phyloP scores from a whole-genome alignment of 1,140 invertebrate genomes.

The Panagrolaimus sp. region DNA sequence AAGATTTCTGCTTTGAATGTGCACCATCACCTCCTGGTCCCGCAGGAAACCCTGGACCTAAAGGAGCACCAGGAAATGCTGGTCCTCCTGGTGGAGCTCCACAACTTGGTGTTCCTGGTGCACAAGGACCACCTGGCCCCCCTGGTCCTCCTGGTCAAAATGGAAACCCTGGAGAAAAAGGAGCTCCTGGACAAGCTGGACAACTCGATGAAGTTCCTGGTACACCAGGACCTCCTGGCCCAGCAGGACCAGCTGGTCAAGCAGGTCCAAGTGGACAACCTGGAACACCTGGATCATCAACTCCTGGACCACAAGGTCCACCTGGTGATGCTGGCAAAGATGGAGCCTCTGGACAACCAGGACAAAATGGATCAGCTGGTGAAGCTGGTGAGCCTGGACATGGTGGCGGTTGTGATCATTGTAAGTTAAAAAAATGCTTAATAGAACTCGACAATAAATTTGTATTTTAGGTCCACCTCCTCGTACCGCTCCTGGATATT shows the following conservation, averaged over 20 bases:
- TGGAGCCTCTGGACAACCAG: not conserved
- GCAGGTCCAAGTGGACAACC: slow-evolving; percentile 30
- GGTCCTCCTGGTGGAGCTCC: slow-evolving; percentile 1
- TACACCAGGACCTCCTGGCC: not conserved
- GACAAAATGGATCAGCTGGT: not conserved
- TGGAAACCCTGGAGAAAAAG: slow-evolving; percentile 9
- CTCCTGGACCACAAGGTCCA: slow-evolving; percentile 9
- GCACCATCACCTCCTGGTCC: not conserved
- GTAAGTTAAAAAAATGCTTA: slow-evolving; percentile 5
- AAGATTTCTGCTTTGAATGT: slow-evolving; percentile 18
- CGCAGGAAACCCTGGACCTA: slow-evolving; percentile 9
- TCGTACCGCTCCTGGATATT: not conserved
- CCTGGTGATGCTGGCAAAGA: not conserved
- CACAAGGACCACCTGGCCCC: slow-evolving; percentile 12
- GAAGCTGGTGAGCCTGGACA: slow-evolving; percentile 17
- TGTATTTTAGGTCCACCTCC: slow-evolving; percentile 3
- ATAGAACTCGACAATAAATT: not conserved
- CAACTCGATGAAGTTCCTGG: not conserved
- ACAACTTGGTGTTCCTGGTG: not conserved
- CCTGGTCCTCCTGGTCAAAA: slow-evolving; percentile 4
- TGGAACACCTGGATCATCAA: slow-evolving; percentile 17
- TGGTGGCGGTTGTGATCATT: slow-evolving; percentile 20
- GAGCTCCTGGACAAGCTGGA: not conserved
- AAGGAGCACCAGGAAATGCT: not conserved
- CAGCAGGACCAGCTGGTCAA: slow-evolving; percentile 25